A percentile compares a stretch with the other conserved stretches of the same genome.
Conservation (phyloP, 2,113 vertebrate species). For the Salvelinus alpinus region DNA sequence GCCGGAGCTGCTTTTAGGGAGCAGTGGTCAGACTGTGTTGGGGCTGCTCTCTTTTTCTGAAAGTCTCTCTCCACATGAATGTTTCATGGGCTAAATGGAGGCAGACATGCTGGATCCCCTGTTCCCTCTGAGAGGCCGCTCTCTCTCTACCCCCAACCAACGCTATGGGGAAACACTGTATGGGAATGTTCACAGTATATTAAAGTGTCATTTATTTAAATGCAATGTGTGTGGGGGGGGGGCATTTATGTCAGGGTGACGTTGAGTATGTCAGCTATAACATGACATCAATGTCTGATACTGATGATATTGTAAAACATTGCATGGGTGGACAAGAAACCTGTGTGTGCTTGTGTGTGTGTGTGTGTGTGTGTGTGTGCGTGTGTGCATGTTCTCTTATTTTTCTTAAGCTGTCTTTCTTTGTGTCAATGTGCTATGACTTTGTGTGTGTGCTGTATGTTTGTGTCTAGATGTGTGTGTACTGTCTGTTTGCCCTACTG, state of each 20-base stretch:
- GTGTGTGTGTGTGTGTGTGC: too few relatives aligned
- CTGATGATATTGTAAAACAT: neutral
- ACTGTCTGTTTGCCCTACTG: too few relatives aligned
- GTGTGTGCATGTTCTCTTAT: too few relatives aligned
- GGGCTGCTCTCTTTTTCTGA: neutral
- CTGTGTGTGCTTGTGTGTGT: too few relatives aligned
- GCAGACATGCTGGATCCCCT: neutral
- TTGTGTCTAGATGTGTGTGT: too few relatives aligned
- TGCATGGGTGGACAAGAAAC: too few relatives aligned
- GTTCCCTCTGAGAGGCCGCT: neutral
- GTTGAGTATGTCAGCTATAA: neutral
- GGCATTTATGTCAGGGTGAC: conserved; percentile 5
- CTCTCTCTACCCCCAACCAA: conserved; percentile 27
- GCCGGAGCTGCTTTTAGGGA: too few relatives aligned
- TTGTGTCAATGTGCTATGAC: too few relatives aligned
- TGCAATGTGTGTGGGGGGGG: neutral
- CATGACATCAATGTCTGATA: conserved; percentile 9
- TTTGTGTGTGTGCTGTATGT: conserved; percentile 17
- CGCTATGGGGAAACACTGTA: conserved; percentile 13
- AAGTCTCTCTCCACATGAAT: conserved; percentile 11
- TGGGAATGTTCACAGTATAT: conserved; percentile 32
- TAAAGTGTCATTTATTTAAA: conserved; percentile 23
- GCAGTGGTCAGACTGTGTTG: neutral
- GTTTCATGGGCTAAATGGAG: conserved; percentile 12
- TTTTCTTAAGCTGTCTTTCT: too few relatives aligned